A percentile compares a stretch with the other conserved stretches of the same genome.
Evolutionary conservation across 1,140 invertebrate genomes (phyloP).

Genomic region (Phortica variegata): DNA sequence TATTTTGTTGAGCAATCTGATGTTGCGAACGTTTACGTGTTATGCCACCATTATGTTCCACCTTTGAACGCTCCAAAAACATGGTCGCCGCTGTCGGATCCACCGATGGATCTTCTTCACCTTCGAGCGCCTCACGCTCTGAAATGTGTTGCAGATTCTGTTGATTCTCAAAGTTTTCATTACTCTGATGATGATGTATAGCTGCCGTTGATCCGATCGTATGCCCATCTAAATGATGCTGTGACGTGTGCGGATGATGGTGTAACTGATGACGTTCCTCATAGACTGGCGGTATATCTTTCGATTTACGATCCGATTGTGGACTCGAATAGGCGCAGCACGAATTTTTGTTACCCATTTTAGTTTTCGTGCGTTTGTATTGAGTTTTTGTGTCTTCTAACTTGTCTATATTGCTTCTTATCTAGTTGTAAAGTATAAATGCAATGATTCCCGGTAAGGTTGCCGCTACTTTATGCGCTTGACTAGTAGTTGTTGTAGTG

Average conservation of each 20-base stretch:
- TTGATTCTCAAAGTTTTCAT: slow-evolving; percentile 58
- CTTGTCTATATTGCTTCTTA: background rate
- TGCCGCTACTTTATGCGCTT: background rate
- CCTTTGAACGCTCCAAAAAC: slow-evolving; percentile 93
- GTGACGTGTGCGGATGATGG: slow-evolving; percentile 40
- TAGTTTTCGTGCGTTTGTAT: too few relatives aligned
- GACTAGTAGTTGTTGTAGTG: slow-evolving; percentile 14
- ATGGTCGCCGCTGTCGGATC: slow-evolving; percentile 93
- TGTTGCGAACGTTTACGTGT: slow-evolving; percentile 89
- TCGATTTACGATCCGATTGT: slow-evolving; percentile 58
- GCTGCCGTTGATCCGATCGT: slow-evolving; percentile 24
- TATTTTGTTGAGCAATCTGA: slow-evolving; percentile 64
- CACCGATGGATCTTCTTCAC: slow-evolving; percentile 91
- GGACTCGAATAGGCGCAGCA: slow-evolving; percentile 76
- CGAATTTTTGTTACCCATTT: slow-evolving; percentile 76
- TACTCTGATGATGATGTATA: slow-evolving; percentile 39
- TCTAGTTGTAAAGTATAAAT: too few relatives aligned
- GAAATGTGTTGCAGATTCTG: slow-evolving; percentile 97
- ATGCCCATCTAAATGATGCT: slow-evolving; percentile 44
- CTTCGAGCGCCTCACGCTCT: slow-evolving; percentile 93
- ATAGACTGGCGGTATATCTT: slow-evolving; percentile 60
- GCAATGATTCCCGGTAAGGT: background rate
- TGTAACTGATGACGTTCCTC: slow-evolving; percentile 70
- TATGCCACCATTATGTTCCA: slow-evolving; percentile 88
- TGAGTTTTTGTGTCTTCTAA: background rate